These are phyloP conservation scores for Caranx ignobilis DNA, from an alignment of 2,113 vertebrate species.

Conservation along the genomic window DNA sequence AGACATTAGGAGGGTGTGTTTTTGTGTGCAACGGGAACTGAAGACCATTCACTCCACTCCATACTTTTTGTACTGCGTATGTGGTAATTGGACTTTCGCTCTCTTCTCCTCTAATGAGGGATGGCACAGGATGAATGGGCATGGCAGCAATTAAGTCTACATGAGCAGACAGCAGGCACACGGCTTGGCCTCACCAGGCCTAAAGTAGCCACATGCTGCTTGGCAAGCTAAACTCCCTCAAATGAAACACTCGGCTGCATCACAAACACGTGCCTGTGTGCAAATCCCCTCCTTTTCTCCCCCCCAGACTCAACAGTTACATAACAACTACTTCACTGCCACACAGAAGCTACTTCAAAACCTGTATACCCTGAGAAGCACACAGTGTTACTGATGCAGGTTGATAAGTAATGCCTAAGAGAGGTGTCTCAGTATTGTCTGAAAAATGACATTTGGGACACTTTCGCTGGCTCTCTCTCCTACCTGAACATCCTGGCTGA, in stretches of 20 bases:
- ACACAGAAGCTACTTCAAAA: constrained; percentile 23
- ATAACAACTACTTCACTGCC: constrained; percentile 35
- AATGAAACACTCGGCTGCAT: constrained; percentile 47
- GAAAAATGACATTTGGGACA: not conserved
- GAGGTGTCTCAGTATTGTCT: not conserved
- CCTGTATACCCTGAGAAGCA: not conserved
- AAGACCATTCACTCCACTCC: not conserved
- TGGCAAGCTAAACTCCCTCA: constrained; percentile 19
- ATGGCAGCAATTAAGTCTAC: constrained; percentile 14
- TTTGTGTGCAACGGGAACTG: not conserved
- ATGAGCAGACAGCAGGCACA: constrained; percentile 48
- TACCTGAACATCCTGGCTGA: constrained; percentile 15
- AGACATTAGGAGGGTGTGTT: not conserved
- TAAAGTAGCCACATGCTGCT: constrained; percentile 42
- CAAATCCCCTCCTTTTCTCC: constrained; percentile 13
- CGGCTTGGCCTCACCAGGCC: constrained; percentile 21
- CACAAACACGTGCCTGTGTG: constrained; percentile 47
- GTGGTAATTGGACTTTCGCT: constrained; percentile 6
- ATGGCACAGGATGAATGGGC: constrained; percentile 21
- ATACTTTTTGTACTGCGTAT: constrained; percentile 7
- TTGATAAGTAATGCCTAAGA: not conserved
- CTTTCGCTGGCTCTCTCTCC: not conserved
- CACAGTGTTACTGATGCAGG: not conserved
- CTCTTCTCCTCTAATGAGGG: constrained; percentile 26
- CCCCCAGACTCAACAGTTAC: constrained; percentile 38